Evolutionary conservation across 2,888 invertebrate genomes (phyloP).

Genomic region (Euclidia mi): DNA sequence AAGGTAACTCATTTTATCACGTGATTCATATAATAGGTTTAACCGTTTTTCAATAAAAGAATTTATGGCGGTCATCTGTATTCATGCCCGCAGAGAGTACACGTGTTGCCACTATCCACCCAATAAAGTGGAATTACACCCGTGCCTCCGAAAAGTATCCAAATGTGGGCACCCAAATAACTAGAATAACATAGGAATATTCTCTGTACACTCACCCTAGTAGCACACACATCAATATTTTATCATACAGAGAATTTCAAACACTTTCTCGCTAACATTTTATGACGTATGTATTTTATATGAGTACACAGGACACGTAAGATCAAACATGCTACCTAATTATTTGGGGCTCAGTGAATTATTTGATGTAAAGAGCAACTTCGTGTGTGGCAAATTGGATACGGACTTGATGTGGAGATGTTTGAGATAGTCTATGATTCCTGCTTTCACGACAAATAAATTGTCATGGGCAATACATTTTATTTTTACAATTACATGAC

Average conservation of each 20-base stretch:
- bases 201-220: conserved; percentile 37
- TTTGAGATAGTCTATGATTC: conserved; percentile 3
- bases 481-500: neutral
- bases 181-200: conserved; percentile 64
- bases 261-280: conserved; percentile 4
- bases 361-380: conserved; percentile 12
- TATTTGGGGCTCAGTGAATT: conserved; percentile 3
- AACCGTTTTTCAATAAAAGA: conserved; percentile 57
- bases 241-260: conserved; percentile 19
- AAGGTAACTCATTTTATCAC: too few relatives aligned
- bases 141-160: conserved; percentile 59
- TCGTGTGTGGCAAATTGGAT: conserved; percentile 9
- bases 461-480: neutral
- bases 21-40: too few relatives aligned
- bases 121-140: conserved; percentile 72
- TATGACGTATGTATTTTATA: neutral
- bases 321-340: conserved; percentile 9
- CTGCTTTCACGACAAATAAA: conserved; percentile 3
- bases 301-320: neutral
- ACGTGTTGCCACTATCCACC: conserved; percentile 70
- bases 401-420: neutral
- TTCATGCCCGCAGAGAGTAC: conserved; percentile 66
- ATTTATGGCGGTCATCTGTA: conserved; percentile 62
- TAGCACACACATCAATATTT: conserved; percentile 33
- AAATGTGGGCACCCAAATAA: conserved; percentile 50